phyloP scores from a whole-genome alignment of 2,888 invertebrate genomes.

The Pheosia gnoma region DNA sequence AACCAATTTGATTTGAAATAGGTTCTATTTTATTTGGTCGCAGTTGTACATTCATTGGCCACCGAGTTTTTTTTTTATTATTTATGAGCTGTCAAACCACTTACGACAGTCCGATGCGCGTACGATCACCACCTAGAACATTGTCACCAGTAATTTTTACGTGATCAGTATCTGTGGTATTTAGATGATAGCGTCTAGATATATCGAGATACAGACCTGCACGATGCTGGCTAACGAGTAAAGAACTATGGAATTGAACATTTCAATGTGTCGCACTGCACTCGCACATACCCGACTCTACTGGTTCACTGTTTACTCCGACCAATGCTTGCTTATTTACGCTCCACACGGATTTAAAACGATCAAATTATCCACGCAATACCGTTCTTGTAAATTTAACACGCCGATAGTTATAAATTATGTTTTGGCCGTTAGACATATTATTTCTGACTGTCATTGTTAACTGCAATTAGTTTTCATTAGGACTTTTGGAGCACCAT shows the following conservation, averaged over 20 bases:
- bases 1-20: conserved; percentile 8
- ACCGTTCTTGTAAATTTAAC: conserved; percentile 63
- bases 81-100: conserved; percentile 36
- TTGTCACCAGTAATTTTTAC: conserved; percentile 32
- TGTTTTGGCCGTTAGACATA: conserved; percentile 38
- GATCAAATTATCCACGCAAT: conserved; percentile 71
- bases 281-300: conserved; percentile 43
- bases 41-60: conserved; percentile 9
- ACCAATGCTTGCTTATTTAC: conserved; percentile 55
- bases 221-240: conserved; percentile 36
- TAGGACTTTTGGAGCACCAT: not conserved
- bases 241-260: conserved; percentile 36
- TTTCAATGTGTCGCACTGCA: conserved; percentile 42
- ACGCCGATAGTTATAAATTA: conserved; percentile 47
- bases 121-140: conserved; percentile 57
- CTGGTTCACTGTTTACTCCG: conserved; percentile 50
- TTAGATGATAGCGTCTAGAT: conserved; percentile 11
- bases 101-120: conserved; percentile 55
- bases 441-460: conserved; percentile 22
- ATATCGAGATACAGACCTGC: conserved; percentile 53
- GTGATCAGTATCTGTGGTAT: conserved; percentile 14
- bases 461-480: conserved; percentile 7
- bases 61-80: conserved; percentile 1
- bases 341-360: conserved; percentile 53
- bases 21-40: conserved; percentile 19